A percentile compares a stretch with the other conserved stretches of the same genome.
These are phyloP conservation scores for Bostrychus sinensis DNA, from an alignment of 2,113 vertebrate species.

Conservation along the genomic window DNA sequence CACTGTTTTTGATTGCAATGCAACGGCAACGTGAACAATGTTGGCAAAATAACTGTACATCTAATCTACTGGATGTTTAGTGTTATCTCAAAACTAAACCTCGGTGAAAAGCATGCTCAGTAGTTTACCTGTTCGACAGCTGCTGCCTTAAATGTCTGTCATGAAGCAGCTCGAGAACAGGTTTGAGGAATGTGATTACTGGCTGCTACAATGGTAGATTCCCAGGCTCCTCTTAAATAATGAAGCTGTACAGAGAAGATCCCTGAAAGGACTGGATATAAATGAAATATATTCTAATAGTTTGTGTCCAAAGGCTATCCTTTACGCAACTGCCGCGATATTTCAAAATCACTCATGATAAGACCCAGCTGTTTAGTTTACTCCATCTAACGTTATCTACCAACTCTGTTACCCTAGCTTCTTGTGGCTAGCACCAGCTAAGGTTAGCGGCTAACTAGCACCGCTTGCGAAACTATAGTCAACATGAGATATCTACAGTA, in stretches of 20 bases:
- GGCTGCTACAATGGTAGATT: neutral
- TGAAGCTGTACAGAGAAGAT: too few species aligned
- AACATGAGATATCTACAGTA: neutral
- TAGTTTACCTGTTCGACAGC: neutral
- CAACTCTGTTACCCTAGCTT: slow-evolving; percentile 36
- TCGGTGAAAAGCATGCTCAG: neutral
- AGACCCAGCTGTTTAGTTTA: slow-evolving; percentile 16
- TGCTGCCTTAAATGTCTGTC: neutral
- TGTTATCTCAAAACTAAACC: neutral
- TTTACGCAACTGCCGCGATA: slow-evolving; percentile 34
- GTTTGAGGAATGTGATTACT: neutral
- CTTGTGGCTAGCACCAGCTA: slow-evolving; percentile 8
- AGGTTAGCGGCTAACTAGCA: slow-evolving; percentile 24
- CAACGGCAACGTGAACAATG: too few species aligned
- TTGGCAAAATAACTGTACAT: too few species aligned
- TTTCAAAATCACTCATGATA: slow-evolving; percentile 38
- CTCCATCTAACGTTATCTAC: slow-evolving; percentile 3
- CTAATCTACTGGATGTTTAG: neutral
- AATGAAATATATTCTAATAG: neutral
- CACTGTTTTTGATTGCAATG: too few species aligned
- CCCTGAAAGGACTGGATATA: too few species aligned
- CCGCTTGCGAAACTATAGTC: neutral
- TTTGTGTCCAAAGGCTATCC: neutral
- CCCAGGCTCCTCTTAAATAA: too few species aligned
- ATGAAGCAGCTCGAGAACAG: slow-evolving; percentile 14